These are phyloP conservation scores for Crambe crambe DNA, from an alignment of 37 sponge, comb jelly and placozoan species.

Conservation along the genomic window DNA sequence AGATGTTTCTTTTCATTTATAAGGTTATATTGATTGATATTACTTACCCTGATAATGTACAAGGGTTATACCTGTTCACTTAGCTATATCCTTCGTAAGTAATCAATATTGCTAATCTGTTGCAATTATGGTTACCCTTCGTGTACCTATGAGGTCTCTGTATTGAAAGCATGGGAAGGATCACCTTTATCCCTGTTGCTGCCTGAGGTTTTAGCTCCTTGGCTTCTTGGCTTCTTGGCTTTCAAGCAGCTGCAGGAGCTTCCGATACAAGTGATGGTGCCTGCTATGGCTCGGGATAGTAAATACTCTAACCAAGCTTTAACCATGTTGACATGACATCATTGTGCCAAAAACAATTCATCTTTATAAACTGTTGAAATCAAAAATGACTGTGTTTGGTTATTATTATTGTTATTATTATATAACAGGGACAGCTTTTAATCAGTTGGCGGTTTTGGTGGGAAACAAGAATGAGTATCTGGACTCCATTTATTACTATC, in stretches of 20 bases:
- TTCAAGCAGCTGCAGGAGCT: constrained; percentile 1
- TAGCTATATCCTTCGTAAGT: constrained; percentile 3
- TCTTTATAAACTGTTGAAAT: no score
- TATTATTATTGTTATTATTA: no score
- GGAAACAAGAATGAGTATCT: constrained; percentile 58
- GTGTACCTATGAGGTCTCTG: constrained; percentile 6
- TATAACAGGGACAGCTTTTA: constrained; percentile 59
- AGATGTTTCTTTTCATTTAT: no score
- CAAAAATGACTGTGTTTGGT: background rate
- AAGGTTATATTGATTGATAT: no score
- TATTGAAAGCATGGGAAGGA: background rate
- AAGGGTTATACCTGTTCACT: background rate
- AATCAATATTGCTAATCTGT: constrained; percentile 3
- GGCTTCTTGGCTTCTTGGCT: constrained; percentile 21
- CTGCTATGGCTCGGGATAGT: background rate
- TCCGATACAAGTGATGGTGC: background rate
- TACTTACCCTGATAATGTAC: background rate
- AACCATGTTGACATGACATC: background rate
- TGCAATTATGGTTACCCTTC: background rate
- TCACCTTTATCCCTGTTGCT: background rate
- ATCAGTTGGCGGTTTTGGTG: constrained; percentile 75
- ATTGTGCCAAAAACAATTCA: background rate
- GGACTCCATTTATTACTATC: constrained; percentile 79
- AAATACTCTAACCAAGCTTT: background rate
- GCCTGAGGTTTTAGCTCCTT: constrained; percentile 12